These are phyloP conservation scores for Zeus faber DNA, from an alignment of 2,113 vertebrate species.

Conservation along the genomic window DNA sequence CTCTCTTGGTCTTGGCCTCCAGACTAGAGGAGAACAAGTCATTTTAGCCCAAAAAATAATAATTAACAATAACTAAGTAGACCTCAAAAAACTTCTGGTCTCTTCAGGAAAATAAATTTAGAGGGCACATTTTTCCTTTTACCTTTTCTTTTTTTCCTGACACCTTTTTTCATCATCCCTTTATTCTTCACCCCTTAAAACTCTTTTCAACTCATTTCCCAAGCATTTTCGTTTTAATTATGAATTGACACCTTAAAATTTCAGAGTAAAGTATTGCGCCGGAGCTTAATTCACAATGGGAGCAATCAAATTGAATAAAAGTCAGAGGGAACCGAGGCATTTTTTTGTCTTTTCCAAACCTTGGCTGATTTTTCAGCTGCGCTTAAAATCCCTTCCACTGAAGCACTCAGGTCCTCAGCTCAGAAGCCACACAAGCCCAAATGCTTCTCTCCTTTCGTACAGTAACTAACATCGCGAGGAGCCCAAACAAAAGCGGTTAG, in stretches of 20 bases:
- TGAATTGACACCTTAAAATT: conserved; percentile 7
- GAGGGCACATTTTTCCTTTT: no score
- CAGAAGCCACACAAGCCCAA: conserved; percentile 22
- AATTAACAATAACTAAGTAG: no score
- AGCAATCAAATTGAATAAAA: conserved; percentile 28
- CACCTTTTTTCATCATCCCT: no score
- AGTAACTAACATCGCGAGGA: conserved; percentile 1
- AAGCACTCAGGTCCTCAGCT: conserved; percentile 36
- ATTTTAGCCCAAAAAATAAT: no score
- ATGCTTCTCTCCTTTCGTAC: conserved; percentile 8
- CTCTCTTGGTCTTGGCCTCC: conserved; percentile 97
- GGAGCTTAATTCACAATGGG: conserved; percentile 13
- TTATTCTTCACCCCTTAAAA: no score
- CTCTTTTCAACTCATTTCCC: no score
- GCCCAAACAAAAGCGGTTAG: conserved; percentile 25
- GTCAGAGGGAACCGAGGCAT: conserved; percentile 14
- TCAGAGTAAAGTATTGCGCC: conserved; percentile 6
- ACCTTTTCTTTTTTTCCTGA: no score
- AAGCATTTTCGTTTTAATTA: conserved; percentile 14
- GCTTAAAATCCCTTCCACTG: conserved; percentile 17
- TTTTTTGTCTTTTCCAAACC: conserved; percentile 20
- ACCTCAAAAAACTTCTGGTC: no score
- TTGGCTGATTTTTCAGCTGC: conserved; percentile 28
- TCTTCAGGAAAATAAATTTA: no score
- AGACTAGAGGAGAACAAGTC: conserved; percentile 85